Conservation (phyloP, 2,888 invertebrate genomes). For the Meghimatium bilineatum region DNA sequence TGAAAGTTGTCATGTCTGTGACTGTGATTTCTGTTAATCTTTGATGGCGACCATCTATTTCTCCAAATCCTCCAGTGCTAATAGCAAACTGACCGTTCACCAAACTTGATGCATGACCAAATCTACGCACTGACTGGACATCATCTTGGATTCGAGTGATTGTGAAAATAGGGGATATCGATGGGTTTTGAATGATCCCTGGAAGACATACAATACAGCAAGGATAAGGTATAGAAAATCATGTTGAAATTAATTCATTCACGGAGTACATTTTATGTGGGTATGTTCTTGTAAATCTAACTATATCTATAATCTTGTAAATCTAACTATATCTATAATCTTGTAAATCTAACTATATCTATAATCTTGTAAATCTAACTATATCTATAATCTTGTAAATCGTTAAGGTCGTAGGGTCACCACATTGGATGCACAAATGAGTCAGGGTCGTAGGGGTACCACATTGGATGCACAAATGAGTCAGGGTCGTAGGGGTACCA, state of each 20-base stretch:
- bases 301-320: too few relatives aligned
- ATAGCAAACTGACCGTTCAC: slow-evolving; percentile 53
- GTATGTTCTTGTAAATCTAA: too few relatives aligned
- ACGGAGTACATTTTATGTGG: too few relatives aligned
- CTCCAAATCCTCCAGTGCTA: slow-evolving; percentile 72
- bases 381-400: too few relatives aligned
- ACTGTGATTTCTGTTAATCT: slow-evolving; percentile 62
- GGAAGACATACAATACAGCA: background rate
- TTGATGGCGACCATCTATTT: slow-evolving; percentile 66
- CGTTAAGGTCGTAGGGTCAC: too few relatives aligned
- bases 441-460: too few relatives aligned
- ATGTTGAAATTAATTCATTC: background rate
- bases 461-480: too few relatives aligned
- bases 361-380: too few relatives aligned
- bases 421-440: too few relatives aligned
- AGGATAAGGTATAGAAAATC: background rate
- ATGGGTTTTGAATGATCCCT: background rate
- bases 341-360: too few relatives aligned
- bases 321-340: too few relatives aligned
- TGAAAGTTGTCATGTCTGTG: slow-evolving; percentile 54
- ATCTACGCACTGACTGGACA: slow-evolving; percentile 52
- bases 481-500: too few relatives aligned
- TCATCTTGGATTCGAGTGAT: slow-evolving; percentile 9
- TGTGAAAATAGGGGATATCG: slow-evolving; percentile 18
- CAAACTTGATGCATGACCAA: slow-evolving; percentile 64